Conservation (phyloP, 2,797 vertebrate species). For the Echeneis naucrates region DNA sequence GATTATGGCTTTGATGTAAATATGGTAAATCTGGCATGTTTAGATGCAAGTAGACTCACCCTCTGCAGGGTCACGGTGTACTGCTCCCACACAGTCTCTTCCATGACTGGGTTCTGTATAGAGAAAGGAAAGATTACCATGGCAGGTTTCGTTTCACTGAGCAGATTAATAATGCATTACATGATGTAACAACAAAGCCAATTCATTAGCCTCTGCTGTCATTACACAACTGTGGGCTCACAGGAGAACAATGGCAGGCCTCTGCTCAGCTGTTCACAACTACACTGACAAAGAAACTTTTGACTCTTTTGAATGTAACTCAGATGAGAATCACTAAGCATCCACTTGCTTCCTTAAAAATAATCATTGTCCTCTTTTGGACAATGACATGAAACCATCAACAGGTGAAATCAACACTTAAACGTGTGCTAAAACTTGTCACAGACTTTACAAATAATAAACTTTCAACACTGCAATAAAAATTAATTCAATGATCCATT, state of each 20-base stretch:
- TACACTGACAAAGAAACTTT: slow-evolving; percentile 13
- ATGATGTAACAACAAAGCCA: slow-evolving; percentile 60
- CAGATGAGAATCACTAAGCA: slow-evolving; percentile 17
- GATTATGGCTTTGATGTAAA: slow-evolving; percentile 14
- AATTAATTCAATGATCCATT: background rate
- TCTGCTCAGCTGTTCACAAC: background rate
- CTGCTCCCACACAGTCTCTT: slow-evolving; percentile 97
- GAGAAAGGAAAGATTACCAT: slow-evolving; percentile 59
- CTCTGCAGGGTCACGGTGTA: slow-evolving; percentile 96
- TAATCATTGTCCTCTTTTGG: too few relatives aligned
- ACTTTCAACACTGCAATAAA: background rate
- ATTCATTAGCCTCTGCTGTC: slow-evolving; percentile 36
- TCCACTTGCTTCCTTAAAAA: background rate
- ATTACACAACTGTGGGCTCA: slow-evolving; percentile 54
- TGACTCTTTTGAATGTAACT: slow-evolving; percentile 24
- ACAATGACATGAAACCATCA: slow-evolving; percentile 10
- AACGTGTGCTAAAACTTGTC: background rate
- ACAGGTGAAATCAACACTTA: background rate
- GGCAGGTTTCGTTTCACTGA: slow-evolving; percentile 52
- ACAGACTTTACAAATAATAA: too few relatives aligned
- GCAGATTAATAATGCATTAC: slow-evolving; percentile 68
- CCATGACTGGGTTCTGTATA: slow-evolving; percentile 92
- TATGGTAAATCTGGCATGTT: slow-evolving; percentile 12
- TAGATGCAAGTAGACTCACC: slow-evolving; percentile 81
- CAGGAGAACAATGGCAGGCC: slow-evolving; percentile 41